Evolutionary conservation across 2,888 invertebrate genomes (phyloP).

Genomic region (Blera fallax): DNA sequence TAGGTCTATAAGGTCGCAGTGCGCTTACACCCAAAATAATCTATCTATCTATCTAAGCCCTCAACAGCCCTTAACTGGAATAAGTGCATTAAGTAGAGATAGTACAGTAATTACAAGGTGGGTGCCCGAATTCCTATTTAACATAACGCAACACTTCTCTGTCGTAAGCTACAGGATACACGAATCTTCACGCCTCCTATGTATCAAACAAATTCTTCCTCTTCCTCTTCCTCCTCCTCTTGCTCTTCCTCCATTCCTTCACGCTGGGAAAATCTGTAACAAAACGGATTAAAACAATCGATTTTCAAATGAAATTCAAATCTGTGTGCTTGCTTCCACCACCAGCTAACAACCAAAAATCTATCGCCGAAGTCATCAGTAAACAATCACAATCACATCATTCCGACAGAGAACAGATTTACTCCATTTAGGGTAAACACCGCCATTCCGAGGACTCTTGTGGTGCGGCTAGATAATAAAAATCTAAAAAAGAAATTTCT

Average conservation of each 20-base stretch:
- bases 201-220: too few relatives aligned
- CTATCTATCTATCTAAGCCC: too few relatives aligned
- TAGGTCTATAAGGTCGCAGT: too few relatives aligned
- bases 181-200: too few relatives aligned
- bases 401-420: constrained; percentile 31
- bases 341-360: background rate
- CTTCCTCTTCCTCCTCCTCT: background rate
- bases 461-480: constrained; percentile 21
- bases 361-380: constrained; percentile 32
- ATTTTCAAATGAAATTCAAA: constrained; percentile 23
- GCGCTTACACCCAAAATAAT: too few relatives aligned
- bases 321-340: background rate
- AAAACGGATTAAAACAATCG: constrained; percentile 19
- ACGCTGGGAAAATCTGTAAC: background rate
- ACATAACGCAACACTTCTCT: too few relatives aligned
- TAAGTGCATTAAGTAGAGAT: too few relatives aligned
- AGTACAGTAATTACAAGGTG: too few relatives aligned
- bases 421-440: constrained; percentile 31
- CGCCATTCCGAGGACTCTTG: constrained; percentile 5
- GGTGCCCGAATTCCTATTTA: too few relatives aligned
- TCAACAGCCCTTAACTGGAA: too few relatives aligned
- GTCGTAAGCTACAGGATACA: too few relatives aligned
- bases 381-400: constrained; percentile 40
- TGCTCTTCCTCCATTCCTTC: background rate
- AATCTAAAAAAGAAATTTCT: constrained; percentile 26